Conservation (phyloP, 1,140 invertebrate species). For the Formica exsecta region DNA sequence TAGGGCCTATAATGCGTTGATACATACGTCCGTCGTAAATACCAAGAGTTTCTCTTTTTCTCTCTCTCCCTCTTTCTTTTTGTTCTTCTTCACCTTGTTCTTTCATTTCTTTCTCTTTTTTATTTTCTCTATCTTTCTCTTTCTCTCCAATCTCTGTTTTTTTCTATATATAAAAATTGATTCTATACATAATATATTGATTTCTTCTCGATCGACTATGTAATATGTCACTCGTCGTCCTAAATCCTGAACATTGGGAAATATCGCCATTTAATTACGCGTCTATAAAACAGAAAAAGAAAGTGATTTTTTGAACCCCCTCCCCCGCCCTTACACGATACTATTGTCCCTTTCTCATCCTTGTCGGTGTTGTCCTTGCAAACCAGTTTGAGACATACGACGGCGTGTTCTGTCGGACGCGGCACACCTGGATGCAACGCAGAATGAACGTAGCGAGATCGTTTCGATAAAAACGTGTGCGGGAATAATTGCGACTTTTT, state of each 20-base stretch:
- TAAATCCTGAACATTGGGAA: constrained; percentile 47
- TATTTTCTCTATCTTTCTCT: constrained; percentile 5
- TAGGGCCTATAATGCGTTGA: constrained; percentile 79
- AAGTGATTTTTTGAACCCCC: constrained; percentile 67
- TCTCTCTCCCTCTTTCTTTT: constrained; percentile 19
- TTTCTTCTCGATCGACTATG: constrained; percentile 52
- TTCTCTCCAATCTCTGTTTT: not conserved
- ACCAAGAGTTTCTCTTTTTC: constrained; percentile 72
- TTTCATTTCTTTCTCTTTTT: not conserved
- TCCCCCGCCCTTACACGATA: not conserved
- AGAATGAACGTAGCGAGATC: constrained; percentile 26
- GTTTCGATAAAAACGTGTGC: constrained; percentile 31
- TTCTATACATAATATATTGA: constrained; percentile 54
- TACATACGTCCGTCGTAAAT: constrained; percentile 83
- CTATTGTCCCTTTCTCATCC: not conserved
- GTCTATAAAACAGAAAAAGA: constrained; percentile 69
- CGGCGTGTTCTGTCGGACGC: constrained; percentile 13
- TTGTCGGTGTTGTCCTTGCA: constrained; percentile 21
- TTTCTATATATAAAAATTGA: constrained; percentile 13
- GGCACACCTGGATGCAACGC: constrained; percentile 47
- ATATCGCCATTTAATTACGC: constrained; percentile 74
- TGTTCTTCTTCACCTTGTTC: constrained; percentile 21
- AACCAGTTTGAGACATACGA: constrained; percentile 54
- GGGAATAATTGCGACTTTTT: constrained; percentile 30
- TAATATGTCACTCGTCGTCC: constrained; percentile 61